Conservation (phyloP, 2,888 invertebrate genomes). For the Pammene aurita region DNA sequence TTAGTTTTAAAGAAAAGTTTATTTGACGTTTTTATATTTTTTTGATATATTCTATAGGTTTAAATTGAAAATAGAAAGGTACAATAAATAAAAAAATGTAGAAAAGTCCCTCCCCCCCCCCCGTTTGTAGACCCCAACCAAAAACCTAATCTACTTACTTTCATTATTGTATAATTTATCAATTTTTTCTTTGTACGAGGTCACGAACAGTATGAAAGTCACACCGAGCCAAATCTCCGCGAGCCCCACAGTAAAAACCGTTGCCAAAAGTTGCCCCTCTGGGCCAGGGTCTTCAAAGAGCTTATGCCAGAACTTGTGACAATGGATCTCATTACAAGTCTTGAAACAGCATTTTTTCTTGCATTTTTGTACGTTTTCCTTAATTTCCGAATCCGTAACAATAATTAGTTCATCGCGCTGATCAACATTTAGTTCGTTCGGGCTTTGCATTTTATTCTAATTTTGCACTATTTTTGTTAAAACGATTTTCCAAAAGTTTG, state of each 20-base stretch:
- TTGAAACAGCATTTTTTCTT: conserved; percentile 20
- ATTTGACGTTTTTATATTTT: no score
- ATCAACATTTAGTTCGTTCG: not conserved
- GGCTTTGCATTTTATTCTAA: conserved; percentile 23
- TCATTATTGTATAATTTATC: conserved; percentile 17
- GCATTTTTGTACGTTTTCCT: not conserved
- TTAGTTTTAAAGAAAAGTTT: no score
- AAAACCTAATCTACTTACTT: conserved; percentile 9
- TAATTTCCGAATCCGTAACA: not conserved
- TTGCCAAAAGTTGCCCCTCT: conserved; percentile 13
- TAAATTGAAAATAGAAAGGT: no score
- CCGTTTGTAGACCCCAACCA: no score
- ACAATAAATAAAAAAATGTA: no score
- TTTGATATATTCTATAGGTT: no score
- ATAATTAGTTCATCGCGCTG: conserved; percentile 7
- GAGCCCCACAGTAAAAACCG: conserved; percentile 13
- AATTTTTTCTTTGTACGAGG: not conserved
- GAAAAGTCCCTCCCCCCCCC: no score
- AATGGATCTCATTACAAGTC: conserved; percentile 1
- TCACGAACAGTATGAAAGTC: conserved; percentile 3
- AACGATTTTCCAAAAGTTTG: not conserved
- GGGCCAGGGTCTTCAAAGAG: not conserved
- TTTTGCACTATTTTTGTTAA: no score
- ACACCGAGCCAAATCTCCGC: conserved; percentile 12
- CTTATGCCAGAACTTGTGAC: conserved; percentile 16